A percentile compares a stretch with the other conserved stretches of the same genome.
Evolutionary conservation across 2,888 invertebrate genomes (phyloP).

Genomic region (Agrotis ipsilon): DNA sequence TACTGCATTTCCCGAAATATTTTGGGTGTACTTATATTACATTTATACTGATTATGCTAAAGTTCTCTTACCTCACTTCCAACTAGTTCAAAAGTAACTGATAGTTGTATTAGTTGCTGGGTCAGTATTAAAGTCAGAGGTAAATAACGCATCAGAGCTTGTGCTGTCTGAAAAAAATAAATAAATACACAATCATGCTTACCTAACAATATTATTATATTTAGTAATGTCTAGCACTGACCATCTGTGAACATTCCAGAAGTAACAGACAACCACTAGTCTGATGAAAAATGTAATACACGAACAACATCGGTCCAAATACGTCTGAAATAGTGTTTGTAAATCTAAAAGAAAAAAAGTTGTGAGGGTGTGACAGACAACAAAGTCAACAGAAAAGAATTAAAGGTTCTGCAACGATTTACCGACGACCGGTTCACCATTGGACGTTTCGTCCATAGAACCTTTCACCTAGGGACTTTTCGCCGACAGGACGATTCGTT

Average conservation of each 20-base stretch:
- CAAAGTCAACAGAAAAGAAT: too few species aligned
- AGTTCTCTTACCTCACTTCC: constrained; percentile 62
- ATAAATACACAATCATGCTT: background rate
- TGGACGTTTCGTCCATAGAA: too few species aligned
- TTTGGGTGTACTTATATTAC: too few species aligned
- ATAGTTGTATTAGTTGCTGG: constrained; percentile 70
- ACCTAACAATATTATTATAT: too few species aligned
- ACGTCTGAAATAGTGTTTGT: constrained; percentile 51
- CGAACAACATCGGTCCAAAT: constrained; percentile 58
- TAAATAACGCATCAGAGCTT: constrained; percentile 50
- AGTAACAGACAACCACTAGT: constrained; percentile 63
- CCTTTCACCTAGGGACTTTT: too few species aligned
- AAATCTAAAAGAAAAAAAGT: constrained; percentile 47
- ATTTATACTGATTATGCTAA: too few species aligned
- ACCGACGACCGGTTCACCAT: too few species aligned
- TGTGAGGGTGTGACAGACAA: too few species aligned
- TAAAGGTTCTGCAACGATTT: too few species aligned
- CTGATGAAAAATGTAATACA: constrained; percentile 60
- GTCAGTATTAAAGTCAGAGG: constrained; percentile 66
- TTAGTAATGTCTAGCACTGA: constrained; percentile 19
- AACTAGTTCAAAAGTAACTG: constrained; percentile 69
- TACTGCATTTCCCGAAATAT: too few species aligned
- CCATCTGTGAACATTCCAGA: constrained; percentile 64
- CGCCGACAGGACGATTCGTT: too few species aligned
- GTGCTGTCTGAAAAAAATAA: constrained; percentile 44